phyloP scores from a whole-genome alignment of 2,113 vertebrate genomes.

The Syngnathus scovelli region DNA sequence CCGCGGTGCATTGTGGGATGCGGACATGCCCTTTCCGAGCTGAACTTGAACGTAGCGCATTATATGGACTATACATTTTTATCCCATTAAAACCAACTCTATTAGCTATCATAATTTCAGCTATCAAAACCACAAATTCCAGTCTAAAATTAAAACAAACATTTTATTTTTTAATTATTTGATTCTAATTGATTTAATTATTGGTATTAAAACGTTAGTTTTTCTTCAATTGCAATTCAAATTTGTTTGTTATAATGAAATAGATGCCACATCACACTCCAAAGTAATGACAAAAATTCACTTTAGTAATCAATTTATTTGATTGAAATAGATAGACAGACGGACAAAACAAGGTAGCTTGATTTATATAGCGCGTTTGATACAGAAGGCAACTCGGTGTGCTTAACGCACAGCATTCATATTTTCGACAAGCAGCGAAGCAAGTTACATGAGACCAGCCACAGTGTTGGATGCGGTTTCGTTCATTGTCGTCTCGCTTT shows the following conservation, averaged over 20 bases:
- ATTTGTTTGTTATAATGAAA: not conserved
- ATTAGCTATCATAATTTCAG: too few species aligned
- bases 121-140: too few species aligned
- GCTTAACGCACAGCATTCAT: not conserved
- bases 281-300: not conserved
- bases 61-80: not conserved
- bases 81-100: not conserved
- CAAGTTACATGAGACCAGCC: not conserved
- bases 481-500: constrained; percentile 22
- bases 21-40: not conserved
- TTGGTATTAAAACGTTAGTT: not conserved
- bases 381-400: too few species aligned
- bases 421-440: not conserved
- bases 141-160: too few species aligned
- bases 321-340: too few species aligned
- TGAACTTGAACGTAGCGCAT: constrained; percentile 2
- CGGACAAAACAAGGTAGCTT: too few species aligned
- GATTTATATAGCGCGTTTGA: too few species aligned
- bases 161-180: too few species aligned
- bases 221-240: not conserved
- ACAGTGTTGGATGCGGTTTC: constrained; percentile 29
- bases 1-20: constrained; percentile 60
- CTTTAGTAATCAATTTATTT: not conserved
- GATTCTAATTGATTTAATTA: not conserved
- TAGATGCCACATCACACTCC: not conserved